Percentiles rank a stretch among this genome's conserved stretches.
Conservation (phyloP, 2,797 vertebrate species). For the Hippoglossus hippoglossus region DNA sequence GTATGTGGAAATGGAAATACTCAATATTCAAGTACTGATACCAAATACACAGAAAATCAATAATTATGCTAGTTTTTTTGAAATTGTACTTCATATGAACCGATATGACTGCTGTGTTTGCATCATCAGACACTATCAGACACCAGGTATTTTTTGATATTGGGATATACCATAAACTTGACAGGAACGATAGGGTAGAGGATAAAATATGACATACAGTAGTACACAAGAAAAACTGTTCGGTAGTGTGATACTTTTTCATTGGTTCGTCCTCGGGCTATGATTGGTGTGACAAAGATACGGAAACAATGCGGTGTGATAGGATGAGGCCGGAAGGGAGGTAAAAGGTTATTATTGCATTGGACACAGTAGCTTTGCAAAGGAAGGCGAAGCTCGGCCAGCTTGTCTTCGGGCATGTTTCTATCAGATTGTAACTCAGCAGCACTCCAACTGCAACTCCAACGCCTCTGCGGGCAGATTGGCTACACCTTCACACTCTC, state of each 20-base stretch:
- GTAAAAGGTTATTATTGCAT: constrained; percentile 58
- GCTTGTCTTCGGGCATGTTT: constrained; percentile 67
- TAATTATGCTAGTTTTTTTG: not conserved
- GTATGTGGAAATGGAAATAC: not conserved
- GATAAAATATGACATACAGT: not conserved
- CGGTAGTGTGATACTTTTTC: constrained; percentile 16
- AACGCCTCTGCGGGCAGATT: constrained; percentile 71
- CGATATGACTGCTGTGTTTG: not conserved
- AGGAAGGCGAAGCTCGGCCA: constrained; percentile 62
- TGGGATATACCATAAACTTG: not conserved
- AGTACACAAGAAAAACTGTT: constrained; percentile 9
- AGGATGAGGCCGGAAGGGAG: constrained; percentile 31
- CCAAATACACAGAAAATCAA: not conserved
- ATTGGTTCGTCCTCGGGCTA: constrained; percentile 27
- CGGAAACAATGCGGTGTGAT: constrained; percentile 19
- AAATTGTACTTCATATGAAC: not conserved
- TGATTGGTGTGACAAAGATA: constrained; percentile 43
- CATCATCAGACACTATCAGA: not conserved
- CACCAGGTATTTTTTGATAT: not conserved
- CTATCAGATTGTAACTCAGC: constrained; percentile 72
- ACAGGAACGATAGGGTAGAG: not conserved
- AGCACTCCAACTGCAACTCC: constrained; percentile 68
- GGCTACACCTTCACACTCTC: constrained; percentile 81
- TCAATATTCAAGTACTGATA: not conserved
- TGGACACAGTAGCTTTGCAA: constrained; percentile 58